Conservation (phyloP, 2,113 vertebrate species). For the Forbesichthys papilliferus region DNA sequence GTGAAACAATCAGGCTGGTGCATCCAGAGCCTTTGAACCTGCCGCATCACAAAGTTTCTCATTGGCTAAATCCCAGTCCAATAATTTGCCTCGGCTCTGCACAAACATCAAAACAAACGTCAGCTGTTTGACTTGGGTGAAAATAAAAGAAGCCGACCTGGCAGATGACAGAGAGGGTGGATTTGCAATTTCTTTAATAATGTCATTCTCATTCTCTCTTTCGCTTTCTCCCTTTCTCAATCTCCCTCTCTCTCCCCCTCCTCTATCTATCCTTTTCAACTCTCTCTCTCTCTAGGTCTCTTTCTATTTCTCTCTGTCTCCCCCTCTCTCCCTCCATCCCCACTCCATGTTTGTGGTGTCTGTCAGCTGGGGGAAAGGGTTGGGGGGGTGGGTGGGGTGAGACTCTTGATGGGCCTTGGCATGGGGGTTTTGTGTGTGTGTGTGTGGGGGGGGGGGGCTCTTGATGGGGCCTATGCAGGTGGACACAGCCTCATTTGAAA, state of each 20-base stretch:
- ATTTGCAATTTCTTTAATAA: conserved; percentile 62
- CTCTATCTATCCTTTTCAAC: neutral
- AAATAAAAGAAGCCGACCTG: conserved; percentile 33
- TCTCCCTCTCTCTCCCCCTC: conserved; percentile 3
- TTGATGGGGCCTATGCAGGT: conserved; percentile 15
- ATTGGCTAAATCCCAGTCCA: conserved; percentile 73
- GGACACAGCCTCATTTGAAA: conserved; percentile 1
- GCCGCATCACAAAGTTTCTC: conserved; percentile 66
- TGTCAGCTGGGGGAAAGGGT: conserved; percentile 19
- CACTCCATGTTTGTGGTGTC: neutral
- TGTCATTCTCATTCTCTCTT: conserved; percentile 28
- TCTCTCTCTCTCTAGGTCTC: neutral
- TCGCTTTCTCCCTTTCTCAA: neutral
- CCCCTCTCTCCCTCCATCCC: neutral
- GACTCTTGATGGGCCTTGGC: neutral
- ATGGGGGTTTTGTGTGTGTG: too few relatives aligned
- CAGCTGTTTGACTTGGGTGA: conserved; percentile 50
- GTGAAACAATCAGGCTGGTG: conserved; percentile 74
- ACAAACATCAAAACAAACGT: conserved; percentile 64
- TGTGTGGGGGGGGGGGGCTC: neutral
- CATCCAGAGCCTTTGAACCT: conserved; percentile 71
- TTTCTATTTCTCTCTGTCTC: neutral
- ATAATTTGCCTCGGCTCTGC: conserved; percentile 69
- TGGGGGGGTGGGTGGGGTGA: neutral
- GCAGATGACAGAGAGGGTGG: conserved; percentile 40